phyloP scores from a whole-genome alignment of 2,888 invertebrate species.

The Leucoma salicis region DNA sequence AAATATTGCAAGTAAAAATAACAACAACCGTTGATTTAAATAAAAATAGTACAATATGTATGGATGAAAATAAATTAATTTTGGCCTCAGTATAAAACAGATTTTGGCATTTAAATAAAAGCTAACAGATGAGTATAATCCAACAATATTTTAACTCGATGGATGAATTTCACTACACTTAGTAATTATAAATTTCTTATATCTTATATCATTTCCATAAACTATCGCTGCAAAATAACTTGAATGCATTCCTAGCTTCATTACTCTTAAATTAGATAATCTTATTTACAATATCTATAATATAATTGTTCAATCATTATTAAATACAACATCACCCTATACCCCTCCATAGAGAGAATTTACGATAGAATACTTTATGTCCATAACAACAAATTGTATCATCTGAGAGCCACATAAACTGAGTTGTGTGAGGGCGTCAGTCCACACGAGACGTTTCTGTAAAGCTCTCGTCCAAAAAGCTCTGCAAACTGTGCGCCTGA shows the following conservation, averaged over 20 bases:
- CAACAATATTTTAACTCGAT: constrained; percentile 57
- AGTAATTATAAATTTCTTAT: constrained; percentile 54
- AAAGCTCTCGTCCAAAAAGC: constrained; percentile 65
- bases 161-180: constrained; percentile 53
- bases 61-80: constrained; percentile 50
- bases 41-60: constrained; percentile 11
- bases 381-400: constrained; percentile 31
- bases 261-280: constrained; percentile 73
- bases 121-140: constrained; percentile 63
- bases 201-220: constrained; percentile 57
- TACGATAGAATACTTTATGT: constrained; percentile 28
- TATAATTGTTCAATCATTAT: constrained; percentile 66
- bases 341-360: constrained; percentile 26
- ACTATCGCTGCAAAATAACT: constrained; percentile 75
- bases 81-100: constrained; percentile 58
- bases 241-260: constrained; percentile 71
- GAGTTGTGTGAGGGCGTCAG: constrained; percentile 49
- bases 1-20: constrained; percentile 4
- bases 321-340: constrained; percentile 54
- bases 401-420: constrained; percentile 23
- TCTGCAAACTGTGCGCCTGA: constrained; percentile 52
- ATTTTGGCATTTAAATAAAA: constrained; percentile 65
- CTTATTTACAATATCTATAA: constrained; percentile 74
- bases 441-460: constrained; percentile 68
- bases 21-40: constrained; percentile 9